Evolutionary conservation across 2,797 vertebrate genomes (phyloP).

Genomic region (Muraenolepis orangiensis): DNA sequence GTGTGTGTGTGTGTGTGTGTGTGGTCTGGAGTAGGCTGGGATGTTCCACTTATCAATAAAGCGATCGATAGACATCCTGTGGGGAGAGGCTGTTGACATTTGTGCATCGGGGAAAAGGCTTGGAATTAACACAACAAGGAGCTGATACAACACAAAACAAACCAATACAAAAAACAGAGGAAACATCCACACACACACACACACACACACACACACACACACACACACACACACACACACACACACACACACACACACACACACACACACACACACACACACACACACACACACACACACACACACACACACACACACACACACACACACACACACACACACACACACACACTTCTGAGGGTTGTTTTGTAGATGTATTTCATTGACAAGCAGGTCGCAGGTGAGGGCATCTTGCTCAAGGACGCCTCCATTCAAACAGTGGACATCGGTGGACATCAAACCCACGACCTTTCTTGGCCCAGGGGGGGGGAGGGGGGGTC

Average conservation of each 20-base stretch:
- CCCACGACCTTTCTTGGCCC: too few relatives aligned
- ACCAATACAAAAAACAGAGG: neutral
- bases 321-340: constrained; percentile 7
- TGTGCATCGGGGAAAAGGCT: neutral
- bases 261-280: neutral
- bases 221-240: neutral
- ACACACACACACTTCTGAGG: neutral
- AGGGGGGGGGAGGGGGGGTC: too few relatives aligned
- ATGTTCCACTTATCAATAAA: constrained; percentile 16
- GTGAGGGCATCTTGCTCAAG: neutral
- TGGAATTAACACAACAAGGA: neutral
- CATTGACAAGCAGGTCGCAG: too few relatives aligned
- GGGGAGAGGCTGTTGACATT: neutral
- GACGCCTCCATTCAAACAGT: neutral
- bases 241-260: constrained; percentile 12
- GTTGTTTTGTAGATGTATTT: too few relatives aligned
- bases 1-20: too few relatives aligned
- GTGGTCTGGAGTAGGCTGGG: neutral
- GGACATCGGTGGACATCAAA: neutral
- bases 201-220: constrained; percentile 1
- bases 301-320: neutral
- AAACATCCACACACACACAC: neutral
- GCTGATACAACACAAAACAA: too few relatives aligned
- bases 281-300: constrained; percentile 4
- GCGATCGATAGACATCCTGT: neutral